A percentile compares a stretch with the other conserved stretches of the same genome.
Evolutionary conservation across 2,113 vertebrate species (phyloP).

Genomic region (Spea bombifrons): DNA sequence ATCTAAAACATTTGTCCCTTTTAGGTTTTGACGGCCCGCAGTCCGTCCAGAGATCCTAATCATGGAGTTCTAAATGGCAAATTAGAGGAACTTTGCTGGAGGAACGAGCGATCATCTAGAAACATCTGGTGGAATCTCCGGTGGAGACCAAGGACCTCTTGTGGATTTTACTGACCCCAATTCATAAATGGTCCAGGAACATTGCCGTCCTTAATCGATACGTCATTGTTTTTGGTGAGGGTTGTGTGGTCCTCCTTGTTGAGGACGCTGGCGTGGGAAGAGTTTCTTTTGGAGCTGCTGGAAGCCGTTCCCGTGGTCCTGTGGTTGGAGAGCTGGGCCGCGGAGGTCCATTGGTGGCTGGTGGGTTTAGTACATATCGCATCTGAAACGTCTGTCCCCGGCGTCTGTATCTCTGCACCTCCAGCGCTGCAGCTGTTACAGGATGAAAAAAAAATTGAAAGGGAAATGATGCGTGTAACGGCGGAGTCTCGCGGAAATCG

Average conservation of each 20-base stretch:
- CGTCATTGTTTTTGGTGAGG: background rate
- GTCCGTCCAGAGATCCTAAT: too few relatives aligned
- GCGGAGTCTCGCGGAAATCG: too few relatives aligned
- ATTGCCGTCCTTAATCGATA: background rate
- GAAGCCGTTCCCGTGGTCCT: rapidly evolving
- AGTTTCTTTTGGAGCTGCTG: background rate
- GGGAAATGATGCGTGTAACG: background rate
- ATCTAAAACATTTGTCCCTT: too few relatives aligned
- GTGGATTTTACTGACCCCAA: conserved; percentile 52
- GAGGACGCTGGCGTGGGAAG: background rate
- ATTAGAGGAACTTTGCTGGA: too few relatives aligned
- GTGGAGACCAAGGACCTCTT: background rate
- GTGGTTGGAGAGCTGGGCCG: rapidly evolving
- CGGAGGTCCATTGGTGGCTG: background rate
- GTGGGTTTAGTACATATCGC: conserved; percentile 49
- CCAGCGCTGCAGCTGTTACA: conserved; percentile 55
- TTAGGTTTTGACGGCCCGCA: too few relatives aligned
- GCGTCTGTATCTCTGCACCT: conserved; percentile 38
- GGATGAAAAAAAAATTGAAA: background rate
- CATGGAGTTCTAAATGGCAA: too few relatives aligned
- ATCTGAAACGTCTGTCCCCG: conserved; percentile 47
- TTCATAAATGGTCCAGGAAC: background rate
- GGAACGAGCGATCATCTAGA: too few relatives aligned
- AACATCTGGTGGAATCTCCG: too few relatives aligned
- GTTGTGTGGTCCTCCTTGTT: background rate